Conservation (phyloP, 2,113 vertebrate genomes). For the Apteryx mantelli region DNA sequence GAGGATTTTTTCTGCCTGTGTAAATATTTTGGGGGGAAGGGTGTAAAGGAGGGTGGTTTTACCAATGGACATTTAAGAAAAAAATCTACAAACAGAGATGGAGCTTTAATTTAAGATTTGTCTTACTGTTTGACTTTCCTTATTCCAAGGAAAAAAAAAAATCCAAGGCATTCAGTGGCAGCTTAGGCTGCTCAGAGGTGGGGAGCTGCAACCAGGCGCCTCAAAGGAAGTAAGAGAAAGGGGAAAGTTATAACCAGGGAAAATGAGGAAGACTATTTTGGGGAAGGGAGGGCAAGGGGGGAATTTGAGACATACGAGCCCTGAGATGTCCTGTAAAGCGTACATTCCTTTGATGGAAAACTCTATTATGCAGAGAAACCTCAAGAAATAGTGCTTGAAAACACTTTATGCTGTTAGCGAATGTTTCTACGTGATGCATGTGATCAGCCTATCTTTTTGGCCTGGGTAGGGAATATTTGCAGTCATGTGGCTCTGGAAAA, state of each 20-base stretch:
- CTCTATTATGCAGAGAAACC: conserved; percentile 36
- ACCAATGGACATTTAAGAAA: conserved; percentile 45
- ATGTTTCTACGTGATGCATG: conserved; percentile 34
- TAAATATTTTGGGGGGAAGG: conserved; percentile 59
- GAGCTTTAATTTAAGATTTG: conserved; percentile 67
- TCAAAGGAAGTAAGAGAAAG: conserved; percentile 18
- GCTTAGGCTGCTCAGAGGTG: conserved; percentile 28
- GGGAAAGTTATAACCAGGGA: not conserved
- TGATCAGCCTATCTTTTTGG: conserved; percentile 33
- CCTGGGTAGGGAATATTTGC: conserved; percentile 8
- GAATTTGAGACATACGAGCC: conserved; percentile 13
- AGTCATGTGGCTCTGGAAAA: conserved; percentile 41
- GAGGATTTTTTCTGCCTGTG: conserved; percentile 53
- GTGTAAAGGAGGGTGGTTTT: conserved; percentile 31
- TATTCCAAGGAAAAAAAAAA: conserved; percentile 22
- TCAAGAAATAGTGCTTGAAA: conserved; percentile 63
- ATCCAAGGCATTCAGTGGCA: conserved; percentile 38
- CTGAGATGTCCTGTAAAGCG: conserved; percentile 43
- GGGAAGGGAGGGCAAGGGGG: not conserved
- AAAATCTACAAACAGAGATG: conserved; percentile 42
- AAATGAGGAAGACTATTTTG: conserved; percentile 30
- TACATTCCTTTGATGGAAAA: conserved; percentile 50
- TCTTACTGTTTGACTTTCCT: conserved; percentile 60
- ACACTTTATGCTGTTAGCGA: conserved; percentile 10
- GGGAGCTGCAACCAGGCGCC: conserved; percentile 17